phyloP scores from a whole-genome alignment of 2,797 vertebrate species.

The Mallotus villosus region DNA sequence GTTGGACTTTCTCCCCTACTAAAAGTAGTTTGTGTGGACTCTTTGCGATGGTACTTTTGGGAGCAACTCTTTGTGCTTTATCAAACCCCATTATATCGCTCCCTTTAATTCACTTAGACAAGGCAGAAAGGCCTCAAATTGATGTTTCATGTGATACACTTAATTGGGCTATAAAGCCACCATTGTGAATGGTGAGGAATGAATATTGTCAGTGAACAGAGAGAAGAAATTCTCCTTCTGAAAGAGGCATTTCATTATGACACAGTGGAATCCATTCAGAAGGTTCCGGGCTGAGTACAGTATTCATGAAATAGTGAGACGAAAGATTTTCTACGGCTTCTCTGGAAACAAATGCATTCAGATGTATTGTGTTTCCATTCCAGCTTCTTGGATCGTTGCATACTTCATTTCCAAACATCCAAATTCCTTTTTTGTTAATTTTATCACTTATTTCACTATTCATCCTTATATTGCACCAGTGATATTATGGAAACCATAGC shows the following conservation, averaged over 20 bases:
- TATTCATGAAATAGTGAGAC: background rate
- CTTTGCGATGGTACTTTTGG: slow-evolving; percentile 17
- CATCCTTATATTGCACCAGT: too few relatives aligned
- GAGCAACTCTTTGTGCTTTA: slow-evolving; percentile 12
- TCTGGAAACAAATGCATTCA: background rate
- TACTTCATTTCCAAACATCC: too few relatives aligned
- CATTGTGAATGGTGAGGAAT: slow-evolving; percentile 29
- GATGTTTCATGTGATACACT: slow-evolving; percentile 36
- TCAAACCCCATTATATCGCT: slow-evolving; percentile 21
- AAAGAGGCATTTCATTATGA: slow-evolving; percentile 40
- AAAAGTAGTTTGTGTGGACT: background rate
- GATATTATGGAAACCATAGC: too few relatives aligned
- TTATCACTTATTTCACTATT: too few relatives aligned
- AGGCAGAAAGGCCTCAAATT: slow-evolving; percentile 41
- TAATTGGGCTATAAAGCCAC: slow-evolving; percentile 20
- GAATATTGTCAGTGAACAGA: slow-evolving; percentile 44
- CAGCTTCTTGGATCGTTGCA: background rate
- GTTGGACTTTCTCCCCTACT: background rate
- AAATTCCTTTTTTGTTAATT: too few relatives aligned
- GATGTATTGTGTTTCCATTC: background rate
- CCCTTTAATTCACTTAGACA: slow-evolving; percentile 33
- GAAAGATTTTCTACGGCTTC: background rate
- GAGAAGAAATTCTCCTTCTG: slow-evolving; percentile 32
- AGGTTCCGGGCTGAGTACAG: background rate
- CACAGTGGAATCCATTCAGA: slow-evolving; percentile 63